Percentiles rank a stretch among this genome's conserved stretches.
These are phyloP conservation scores for Calcarius lapponicus DNA, from an alignment of 2,797 vertebrate species.

Conservation along the genomic window DNA sequence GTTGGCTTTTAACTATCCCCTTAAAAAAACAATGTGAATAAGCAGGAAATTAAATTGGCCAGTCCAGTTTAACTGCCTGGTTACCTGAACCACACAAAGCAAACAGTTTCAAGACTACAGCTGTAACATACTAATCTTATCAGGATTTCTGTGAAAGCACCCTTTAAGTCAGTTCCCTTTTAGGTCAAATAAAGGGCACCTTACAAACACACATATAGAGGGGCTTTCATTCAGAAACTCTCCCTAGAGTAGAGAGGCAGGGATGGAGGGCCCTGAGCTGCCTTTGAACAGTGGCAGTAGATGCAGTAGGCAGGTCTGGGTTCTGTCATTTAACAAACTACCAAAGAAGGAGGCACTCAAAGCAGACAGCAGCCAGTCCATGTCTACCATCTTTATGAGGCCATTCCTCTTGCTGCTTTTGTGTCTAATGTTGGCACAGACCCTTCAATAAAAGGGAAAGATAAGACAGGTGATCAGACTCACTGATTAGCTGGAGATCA, in stretches of 20 bases:
- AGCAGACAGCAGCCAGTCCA: conserved; percentile 24
- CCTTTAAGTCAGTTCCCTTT: conserved; percentile 32
- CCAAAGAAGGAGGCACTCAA: conserved; percentile 5
- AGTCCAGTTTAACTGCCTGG: conserved; percentile 10
- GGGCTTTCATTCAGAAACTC: conserved; percentile 40
- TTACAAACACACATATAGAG: conserved; percentile 41
- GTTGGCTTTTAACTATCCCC: conserved; percentile 43
- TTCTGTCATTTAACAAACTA: not conserved
- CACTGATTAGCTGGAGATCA: not conserved
- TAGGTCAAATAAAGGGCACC: conserved; percentile 57
- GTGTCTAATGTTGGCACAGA: not conserved
- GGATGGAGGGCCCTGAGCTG: not conserved
- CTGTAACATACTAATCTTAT: conserved; percentile 60
- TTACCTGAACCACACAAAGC: conserved; percentile 40
- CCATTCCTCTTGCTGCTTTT: not conserved
- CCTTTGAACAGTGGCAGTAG: conserved; percentile 38
- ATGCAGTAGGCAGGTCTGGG: not conserved
- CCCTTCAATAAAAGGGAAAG: not conserved
- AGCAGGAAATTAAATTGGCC: conserved; percentile 59
- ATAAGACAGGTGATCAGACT: not conserved
- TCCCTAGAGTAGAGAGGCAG: not conserved
- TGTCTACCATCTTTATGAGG: not conserved
- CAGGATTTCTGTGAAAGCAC: conserved; percentile 52
- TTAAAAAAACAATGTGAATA: not conserved
- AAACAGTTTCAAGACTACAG: conserved; percentile 53